phyloP scores from a whole-genome alignment of 2,888 invertebrate species.

The Volucella zonaria region DNA sequence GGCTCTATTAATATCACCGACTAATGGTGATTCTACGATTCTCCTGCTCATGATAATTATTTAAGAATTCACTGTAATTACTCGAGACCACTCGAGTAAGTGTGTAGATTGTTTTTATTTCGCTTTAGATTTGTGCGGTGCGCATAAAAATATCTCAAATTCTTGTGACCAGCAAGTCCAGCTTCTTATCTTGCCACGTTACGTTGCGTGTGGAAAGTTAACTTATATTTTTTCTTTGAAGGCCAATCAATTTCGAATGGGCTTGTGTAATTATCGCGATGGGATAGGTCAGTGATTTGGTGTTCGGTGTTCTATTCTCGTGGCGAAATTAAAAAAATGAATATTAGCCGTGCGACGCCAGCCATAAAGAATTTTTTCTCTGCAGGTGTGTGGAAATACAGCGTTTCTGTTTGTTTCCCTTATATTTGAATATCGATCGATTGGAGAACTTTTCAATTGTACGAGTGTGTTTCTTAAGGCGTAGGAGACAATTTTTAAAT shows the following conservation, averaged over 20 bases:
- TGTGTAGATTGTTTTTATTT: conserved; percentile 5
- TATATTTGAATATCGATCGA: too few relatives aligned
- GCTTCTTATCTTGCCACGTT: conserved; percentile 8
- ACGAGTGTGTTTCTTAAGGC: too few relatives aligned
- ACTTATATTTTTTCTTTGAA: background rate
- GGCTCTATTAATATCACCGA: conserved; percentile 2
- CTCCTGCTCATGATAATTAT: background rate
- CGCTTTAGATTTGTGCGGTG: conserved; percentile 10
- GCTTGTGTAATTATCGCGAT: conserved; percentile 31
- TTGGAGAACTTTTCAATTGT: too few relatives aligned
- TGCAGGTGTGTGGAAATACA: too few relatives aligned
- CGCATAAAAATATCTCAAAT: conserved; percentile 22
- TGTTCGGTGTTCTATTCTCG: background rate
- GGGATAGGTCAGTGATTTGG: conserved; percentile 29
- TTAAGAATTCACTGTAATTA: background rate
- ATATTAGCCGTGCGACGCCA: too few relatives aligned
- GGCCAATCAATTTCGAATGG: conserved; percentile 18
- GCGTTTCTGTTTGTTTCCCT: too few relatives aligned
- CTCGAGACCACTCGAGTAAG: background rate
- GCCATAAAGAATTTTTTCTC: too few relatives aligned
- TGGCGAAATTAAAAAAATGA: too few relatives aligned
- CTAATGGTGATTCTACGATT: background rate
- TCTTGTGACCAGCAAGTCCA: conserved; percentile 20
- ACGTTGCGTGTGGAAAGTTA: conserved; percentile 16
- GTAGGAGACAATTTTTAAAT: too few relatives aligned